These are phyloP conservation scores for Pipistrellus pygmaeus DNA, from an alignment of 2,797 vertebrate genomes.

Conservation along the genomic window DNA sequence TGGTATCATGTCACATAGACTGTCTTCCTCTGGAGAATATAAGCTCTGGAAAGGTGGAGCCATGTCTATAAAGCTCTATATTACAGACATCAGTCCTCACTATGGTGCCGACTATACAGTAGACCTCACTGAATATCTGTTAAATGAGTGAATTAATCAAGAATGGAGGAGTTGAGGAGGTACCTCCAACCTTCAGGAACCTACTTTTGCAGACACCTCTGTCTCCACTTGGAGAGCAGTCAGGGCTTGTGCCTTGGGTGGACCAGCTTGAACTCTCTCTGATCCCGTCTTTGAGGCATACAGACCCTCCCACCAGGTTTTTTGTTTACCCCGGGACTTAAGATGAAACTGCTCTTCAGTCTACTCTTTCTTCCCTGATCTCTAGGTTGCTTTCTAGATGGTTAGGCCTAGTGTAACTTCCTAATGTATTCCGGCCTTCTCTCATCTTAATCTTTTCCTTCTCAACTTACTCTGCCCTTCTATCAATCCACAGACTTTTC, in stretches of 20 bases:
- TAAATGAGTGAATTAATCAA: not conserved
- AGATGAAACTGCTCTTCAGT: not conserved
- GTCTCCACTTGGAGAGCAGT: not conserved
- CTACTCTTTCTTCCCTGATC: not conserved
- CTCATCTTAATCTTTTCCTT: not conserved
- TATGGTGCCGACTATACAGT: rapidly evolving
- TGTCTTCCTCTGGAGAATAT: not conserved
- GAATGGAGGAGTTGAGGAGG: not conserved
- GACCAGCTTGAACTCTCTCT: not conserved
- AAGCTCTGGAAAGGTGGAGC: not conserved
- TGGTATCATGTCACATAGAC: not conserved
- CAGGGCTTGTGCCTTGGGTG: not conserved
- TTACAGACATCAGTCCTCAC: no score
- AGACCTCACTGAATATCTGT: not conserved
- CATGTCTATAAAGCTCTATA: not conserved
- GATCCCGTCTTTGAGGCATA: not conserved
- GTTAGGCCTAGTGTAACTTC: not conserved
- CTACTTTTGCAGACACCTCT: not conserved
- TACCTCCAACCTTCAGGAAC: not conserved
- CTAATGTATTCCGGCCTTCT: not conserved
- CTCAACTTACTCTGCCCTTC: not conserved
- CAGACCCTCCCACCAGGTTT: not conserved
- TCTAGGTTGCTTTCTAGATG: not conserved
- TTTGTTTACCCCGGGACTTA: not conserved
- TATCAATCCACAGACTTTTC: not conserved